Conservation (phyloP, 2,888 invertebrate species). For the Lymantria dispar region DNA sequence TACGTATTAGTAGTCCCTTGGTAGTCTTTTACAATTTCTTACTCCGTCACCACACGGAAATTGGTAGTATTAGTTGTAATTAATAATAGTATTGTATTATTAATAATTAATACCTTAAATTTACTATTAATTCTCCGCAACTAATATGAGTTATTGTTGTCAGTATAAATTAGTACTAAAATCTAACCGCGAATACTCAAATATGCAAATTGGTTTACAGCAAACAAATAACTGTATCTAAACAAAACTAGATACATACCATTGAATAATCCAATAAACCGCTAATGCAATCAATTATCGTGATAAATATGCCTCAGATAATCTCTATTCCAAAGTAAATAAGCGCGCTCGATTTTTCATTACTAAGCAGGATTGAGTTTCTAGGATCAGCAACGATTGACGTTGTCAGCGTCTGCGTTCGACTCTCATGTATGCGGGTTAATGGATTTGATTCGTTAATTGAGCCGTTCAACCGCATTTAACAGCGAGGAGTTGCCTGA, state of each 20-base stretch:
- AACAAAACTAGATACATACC: not conserved
- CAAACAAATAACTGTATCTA: not conserved
- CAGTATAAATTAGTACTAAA: too few relatives aligned
- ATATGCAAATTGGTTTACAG: not conserved
- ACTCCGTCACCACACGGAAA: too few relatives aligned
- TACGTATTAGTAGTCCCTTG: too few relatives aligned
- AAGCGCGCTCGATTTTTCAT: not conserved
- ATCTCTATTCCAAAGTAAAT: not conserved
- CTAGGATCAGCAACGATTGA: conserved; percentile 24
- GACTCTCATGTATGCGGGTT: conserved; percentile 16
- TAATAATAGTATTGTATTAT: too few relatives aligned
- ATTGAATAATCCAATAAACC: not conserved
- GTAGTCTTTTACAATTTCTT: too few relatives aligned
- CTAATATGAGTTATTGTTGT: too few relatives aligned
- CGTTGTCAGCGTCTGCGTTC: conserved; percentile 8
- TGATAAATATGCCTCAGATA: not conserved
- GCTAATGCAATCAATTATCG: not conserved
- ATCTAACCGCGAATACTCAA: not conserved
- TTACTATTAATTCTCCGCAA: too few relatives aligned
- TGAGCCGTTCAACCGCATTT: conserved; percentile 24
- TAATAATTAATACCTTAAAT: too few relatives aligned
- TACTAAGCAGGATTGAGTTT: conserved; percentile 11
- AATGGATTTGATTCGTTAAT: conserved; percentile 34
- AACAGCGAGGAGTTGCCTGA: conserved; percentile 15
- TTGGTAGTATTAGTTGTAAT: too few relatives aligned